These are phyloP conservation scores for Diorhabda carinulata DNA, from an alignment of 1,140 invertebrate genomes.

Conservation along the genomic window DNA sequence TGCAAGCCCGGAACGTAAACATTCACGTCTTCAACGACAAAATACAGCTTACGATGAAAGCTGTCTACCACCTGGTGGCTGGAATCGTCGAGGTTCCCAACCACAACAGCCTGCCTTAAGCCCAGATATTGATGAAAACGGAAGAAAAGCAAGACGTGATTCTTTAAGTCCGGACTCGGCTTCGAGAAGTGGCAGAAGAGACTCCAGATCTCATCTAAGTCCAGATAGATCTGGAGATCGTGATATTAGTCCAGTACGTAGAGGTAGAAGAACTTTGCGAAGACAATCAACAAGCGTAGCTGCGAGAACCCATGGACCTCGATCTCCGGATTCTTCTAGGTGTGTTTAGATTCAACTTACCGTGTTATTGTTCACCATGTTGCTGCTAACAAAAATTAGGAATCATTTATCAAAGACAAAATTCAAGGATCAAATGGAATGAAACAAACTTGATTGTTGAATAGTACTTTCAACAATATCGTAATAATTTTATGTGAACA, in stretches of 20 bases:
- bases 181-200: slow-evolving; percentile 63
- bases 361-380: not conserved
- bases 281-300: slow-evolving; percentile 77
- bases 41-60: slow-evolving; percentile 85
- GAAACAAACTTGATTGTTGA: too few relatives aligned
- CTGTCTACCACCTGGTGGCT: slow-evolving; percentile 61
- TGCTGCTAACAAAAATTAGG: not conserved
- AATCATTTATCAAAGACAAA: too few relatives aligned
- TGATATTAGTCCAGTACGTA: slow-evolving; percentile 66
- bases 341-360: not conserved
- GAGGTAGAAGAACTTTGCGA: slow-evolving; percentile 61
- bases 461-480: too few relatives aligned
- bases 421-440: too few relatives aligned
- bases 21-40: slow-evolving; percentile 74
- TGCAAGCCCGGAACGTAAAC: slow-evolving; percentile 65
- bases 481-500: too few relatives aligned
- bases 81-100: slow-evolving; percentile 64
- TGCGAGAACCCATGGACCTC: slow-evolving; percentile 43
- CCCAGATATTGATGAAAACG: slow-evolving; percentile 62
- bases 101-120: slow-evolving; percentile 76
- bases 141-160: slow-evolving; percentile 72
- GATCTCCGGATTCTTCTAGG: slow-evolving; percentile 58
- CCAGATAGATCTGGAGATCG: slow-evolving; percentile 68
- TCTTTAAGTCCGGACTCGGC: slow-evolving; percentile 85
- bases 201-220: slow-evolving; percentile 73